Conservation (phyloP, 2,888 invertebrate species). For the Heliconius charithonia region DNA sequence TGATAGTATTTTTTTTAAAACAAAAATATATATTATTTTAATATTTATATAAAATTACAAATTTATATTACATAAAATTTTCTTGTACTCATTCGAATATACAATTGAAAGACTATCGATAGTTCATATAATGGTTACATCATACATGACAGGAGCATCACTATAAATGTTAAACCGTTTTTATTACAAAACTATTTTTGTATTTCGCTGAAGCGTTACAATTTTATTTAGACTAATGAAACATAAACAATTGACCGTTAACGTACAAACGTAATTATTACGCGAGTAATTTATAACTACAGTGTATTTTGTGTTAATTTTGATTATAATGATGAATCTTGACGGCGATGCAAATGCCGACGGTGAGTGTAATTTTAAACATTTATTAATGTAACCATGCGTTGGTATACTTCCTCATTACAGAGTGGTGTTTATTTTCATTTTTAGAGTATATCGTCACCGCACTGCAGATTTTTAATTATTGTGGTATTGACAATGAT, state of each 20-base stretch:
- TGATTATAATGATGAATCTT: constrained; percentile 63
- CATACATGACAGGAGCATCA: constrained; percentile 32
- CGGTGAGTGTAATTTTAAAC: constrained; percentile 60
- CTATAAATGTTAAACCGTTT: constrained; percentile 57
- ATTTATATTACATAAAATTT: too few species aligned
- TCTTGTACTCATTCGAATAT: background rate
- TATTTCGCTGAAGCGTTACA: constrained; percentile 62
- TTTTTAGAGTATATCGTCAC: constrained; percentile 75
- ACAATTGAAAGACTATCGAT: background rate
- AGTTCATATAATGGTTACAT: background rate
- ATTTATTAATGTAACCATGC: constrained; percentile 65
- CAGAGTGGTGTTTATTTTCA: constrained; percentile 54
- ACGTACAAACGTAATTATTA: constrained; percentile 53
- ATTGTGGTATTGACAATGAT: constrained; percentile 69
- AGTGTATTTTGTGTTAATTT: constrained; percentile 21
- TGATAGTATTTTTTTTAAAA: too few species aligned
- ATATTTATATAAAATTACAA: background rate
- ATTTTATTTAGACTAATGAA: constrained; percentile 64
- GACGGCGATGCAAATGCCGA: constrained; percentile 66
- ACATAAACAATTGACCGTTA: constrained; percentile 68
- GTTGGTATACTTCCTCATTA: constrained; percentile 65
- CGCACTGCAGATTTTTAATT: constrained; percentile 76
- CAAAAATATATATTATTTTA: background rate
- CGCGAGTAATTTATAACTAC: constrained; percentile 35
- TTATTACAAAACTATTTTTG: constrained; percentile 68